phyloP scores from a whole-genome alignment of 2,113 vertebrate genomes.

The Hyperoodon ampullatus region DNA sequence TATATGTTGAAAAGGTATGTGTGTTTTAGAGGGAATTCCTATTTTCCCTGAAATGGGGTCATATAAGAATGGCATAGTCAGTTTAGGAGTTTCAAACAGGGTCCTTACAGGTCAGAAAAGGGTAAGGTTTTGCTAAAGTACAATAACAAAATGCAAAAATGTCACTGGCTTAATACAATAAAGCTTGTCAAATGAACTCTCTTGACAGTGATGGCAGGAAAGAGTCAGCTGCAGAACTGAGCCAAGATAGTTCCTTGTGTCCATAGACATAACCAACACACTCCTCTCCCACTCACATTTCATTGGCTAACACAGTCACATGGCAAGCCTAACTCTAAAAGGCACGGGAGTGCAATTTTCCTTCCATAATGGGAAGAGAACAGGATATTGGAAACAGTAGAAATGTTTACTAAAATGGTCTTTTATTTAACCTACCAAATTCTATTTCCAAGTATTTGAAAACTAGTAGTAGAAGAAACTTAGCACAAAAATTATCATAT shows the following conservation, averaged over 20 bases:
- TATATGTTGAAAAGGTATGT: not conserved
- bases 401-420: not conserved
- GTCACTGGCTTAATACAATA: not conserved
- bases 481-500: not conserved
- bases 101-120: not conserved
- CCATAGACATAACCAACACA: not conserved
- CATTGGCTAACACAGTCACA: not conserved
- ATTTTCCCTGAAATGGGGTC: not conserved
- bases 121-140: not conserved
- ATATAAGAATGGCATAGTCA: not conserved
- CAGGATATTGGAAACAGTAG: not conserved
- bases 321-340: not conserved
- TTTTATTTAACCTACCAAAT: not conserved
- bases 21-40: not conserved
- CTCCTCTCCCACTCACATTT: not conserved
- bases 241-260: not conserved
- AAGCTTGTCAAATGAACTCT: not conserved
- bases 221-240: not conserved
- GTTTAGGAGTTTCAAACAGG: not conserved
- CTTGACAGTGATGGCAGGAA: not conserved
- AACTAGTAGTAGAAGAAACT: not conserved
- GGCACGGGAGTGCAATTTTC: not conserved
- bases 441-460: slow-evolving; percentile 6
- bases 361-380: not conserved
- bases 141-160: not conserved